A percentile compares a stretch with the other conserved stretches of the same genome.
Evolutionary conservation across 2,888 invertebrate species (phyloP).

Genomic region (Megalurothrips usitatus): DNA sequence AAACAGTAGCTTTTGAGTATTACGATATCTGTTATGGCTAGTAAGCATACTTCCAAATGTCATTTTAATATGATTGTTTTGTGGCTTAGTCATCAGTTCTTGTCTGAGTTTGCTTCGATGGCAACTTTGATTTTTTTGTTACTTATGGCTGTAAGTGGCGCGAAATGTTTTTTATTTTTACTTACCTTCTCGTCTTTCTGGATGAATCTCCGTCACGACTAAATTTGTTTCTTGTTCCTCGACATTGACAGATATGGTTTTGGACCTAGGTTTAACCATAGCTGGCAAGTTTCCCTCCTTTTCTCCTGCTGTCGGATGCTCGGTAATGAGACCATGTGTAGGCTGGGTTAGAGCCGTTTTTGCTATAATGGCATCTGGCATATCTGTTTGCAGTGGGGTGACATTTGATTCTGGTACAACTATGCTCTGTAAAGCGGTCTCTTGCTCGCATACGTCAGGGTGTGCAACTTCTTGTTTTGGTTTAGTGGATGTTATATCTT

Average conservation of each 20-base stretch:
- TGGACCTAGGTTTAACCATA: slow-evolving; percentile 40
- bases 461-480: slow-evolving; percentile 41
- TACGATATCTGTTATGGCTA: too few species aligned
- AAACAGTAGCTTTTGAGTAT: too few species aligned
- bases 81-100: too few species aligned
- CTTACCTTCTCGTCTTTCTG: slow-evolving; percentile 52
- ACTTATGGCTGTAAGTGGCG: too few species aligned
- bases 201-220: slow-evolving; percentile 49
- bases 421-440: slow-evolving; percentile 50
- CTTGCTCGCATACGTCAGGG: slow-evolving; percentile 45
- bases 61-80: not conserved
- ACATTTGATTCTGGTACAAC: slow-evolving; percentile 45
- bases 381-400: slow-evolving; percentile 36
- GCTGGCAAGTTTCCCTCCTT: slow-evolving; percentile 40
- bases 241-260: slow-evolving; percentile 38
- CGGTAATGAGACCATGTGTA: slow-evolving; percentile 33
- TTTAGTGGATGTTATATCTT: slow-evolving; percentile 37
- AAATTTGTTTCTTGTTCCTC: slow-evolving; percentile 45
- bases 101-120: not conserved
- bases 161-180: slow-evolving; percentile 38
- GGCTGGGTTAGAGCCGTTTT: slow-evolving; percentile 34
- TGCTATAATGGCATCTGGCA: slow-evolving; percentile 37
- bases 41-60: too few species aligned
- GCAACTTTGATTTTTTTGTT: too few species aligned
- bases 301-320: slow-evolving; percentile 38